Evolutionary conservation across 2,888 invertebrate species (phyloP), one percentile per base, ranked within the genome.

Genomic region (Rhopalosiphum nymphaeae): DNA sequence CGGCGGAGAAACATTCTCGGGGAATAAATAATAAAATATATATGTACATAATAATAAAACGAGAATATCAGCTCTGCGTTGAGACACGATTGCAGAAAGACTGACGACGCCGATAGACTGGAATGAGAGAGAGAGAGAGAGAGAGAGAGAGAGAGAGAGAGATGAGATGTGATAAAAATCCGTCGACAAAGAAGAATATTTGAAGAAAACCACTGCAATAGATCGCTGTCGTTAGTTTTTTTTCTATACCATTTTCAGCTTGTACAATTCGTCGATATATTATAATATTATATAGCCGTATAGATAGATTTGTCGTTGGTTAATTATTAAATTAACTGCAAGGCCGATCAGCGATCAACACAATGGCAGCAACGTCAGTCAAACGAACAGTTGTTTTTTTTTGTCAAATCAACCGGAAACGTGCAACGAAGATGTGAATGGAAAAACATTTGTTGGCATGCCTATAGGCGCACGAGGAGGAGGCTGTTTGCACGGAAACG

Each of bases 1-100:
- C 90, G 67, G 89, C 57, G 9, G 53, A 94, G 94, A 91, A 91
- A 86, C 91, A 67, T 94, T 94, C 93, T 89, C 53, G 91, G 42
- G 67, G 86, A 90, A 93, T 89, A 90, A 56, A 84, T 61, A 93
- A 93, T 56, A 90, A 26, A 78, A 78, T 78, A 78, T 78, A 78
- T 78, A 36, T 36, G 29, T 36, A 89, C 25, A 67, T 49, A 78
- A 78, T 44, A 36, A 92, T 29, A 87, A 92, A 49, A 87, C 87
- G 29, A 49, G 87, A 87, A 92, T 88, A 61, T 92, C 49, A 78
- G 78, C 78, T 78, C 21, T 36, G 29, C 46, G 87, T 67, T 61
- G 67, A 61, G 49, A 46, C 49, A 78, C 61, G 67, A 87, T 67
- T 87, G 92, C 87, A 67, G 87, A 92, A 92, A 92, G 61, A 61